Percentiles rank a stretch among this genome's conserved stretches.
These are phyloP conservation scores for Hyperoodon ampullatus DNA, from an alignment of 2,113 vertebrate species.

Conservation along the genomic window DNA sequence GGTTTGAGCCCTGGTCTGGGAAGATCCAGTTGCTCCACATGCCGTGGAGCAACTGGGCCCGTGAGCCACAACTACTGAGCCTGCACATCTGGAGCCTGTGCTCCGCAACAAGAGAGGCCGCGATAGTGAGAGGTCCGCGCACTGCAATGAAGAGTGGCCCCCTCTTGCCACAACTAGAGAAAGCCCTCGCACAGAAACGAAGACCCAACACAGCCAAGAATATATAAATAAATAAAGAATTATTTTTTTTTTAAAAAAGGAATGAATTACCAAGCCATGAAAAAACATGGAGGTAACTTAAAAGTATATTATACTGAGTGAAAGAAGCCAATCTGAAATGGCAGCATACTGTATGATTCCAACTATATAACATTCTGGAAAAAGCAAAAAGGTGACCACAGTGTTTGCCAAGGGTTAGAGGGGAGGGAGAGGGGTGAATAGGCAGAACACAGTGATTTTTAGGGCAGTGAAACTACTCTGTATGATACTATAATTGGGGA, in stretches of 20 bases:
- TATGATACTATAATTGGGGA: not conserved
- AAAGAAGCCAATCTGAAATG: not conserved
- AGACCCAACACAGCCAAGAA: too few species aligned
- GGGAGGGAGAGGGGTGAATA: not conserved
- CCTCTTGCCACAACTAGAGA: too few species aligned
- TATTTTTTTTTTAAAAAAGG: not conserved
- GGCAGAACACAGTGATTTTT: not conserved
- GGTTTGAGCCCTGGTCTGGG: too few species aligned
- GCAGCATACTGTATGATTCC: not conserved
- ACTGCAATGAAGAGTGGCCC: too few species aligned
- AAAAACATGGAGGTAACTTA: not conserved
- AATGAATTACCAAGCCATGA: not conserved
- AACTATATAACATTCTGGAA: not conserved
- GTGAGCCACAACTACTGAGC: too few species aligned
- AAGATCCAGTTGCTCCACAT: too few species aligned
- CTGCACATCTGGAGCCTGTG: too few species aligned
- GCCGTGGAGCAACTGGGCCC: too few species aligned
- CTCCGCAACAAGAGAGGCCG: too few species aligned
- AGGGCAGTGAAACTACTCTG: not conserved
- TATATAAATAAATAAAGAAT: too few species aligned
- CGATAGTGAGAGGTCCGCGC: too few species aligned
- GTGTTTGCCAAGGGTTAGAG: not conserved
- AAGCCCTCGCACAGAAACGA: too few species aligned
- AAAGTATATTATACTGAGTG: not conserved
- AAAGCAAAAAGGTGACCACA: not conserved